phyloP scores from a whole-genome alignment of 1,140 invertebrate genomes.

The Drosophila kikkawai region DNA sequence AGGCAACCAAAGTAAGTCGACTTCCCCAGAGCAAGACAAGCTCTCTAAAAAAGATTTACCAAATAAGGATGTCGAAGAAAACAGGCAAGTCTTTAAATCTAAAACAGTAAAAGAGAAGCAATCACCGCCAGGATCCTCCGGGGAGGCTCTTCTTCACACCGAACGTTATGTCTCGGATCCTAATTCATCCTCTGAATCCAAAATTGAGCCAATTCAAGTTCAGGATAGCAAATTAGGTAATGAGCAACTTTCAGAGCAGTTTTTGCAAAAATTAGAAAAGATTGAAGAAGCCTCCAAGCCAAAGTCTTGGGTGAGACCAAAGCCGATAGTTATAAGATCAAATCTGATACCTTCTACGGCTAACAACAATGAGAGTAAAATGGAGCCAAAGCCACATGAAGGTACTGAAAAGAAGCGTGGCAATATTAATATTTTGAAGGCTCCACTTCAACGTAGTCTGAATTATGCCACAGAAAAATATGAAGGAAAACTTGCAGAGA shows the following conservation, averaged over 20 bases:
- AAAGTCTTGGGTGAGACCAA: slow-evolving; percentile 26
- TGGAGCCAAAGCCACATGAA: neutral
- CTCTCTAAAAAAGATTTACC: too few relatives aligned
- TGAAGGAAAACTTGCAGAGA: neutral
- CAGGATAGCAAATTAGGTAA: neutral
- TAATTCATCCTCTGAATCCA: neutral
- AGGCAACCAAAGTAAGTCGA: too few relatives aligned
- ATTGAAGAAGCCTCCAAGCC: slow-evolving; percentile 58
- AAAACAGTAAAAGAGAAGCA: neutral
- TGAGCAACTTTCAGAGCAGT: neutral
- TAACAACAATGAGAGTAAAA: neutral
- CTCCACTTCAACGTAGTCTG: slow-evolving; percentile 15
- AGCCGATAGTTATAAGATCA: neutral
- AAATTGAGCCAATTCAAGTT: neutral
- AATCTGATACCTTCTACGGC: neutral
- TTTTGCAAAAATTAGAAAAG: neutral
- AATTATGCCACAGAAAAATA: neutral
- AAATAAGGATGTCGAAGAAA: neutral
- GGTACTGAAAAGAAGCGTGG: neutral
- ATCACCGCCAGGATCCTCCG: neutral
- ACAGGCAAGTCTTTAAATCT: neutral
- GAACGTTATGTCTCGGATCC: neutral
- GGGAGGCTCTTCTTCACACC: neutral
- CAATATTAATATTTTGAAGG: slow-evolving; percentile 50
- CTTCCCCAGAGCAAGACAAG: neutral